Percentiles rank a stretch among this genome's conserved stretches.
Conservation (phyloP, 2,888 invertebrate species). For the Auanema sp. region DNA sequence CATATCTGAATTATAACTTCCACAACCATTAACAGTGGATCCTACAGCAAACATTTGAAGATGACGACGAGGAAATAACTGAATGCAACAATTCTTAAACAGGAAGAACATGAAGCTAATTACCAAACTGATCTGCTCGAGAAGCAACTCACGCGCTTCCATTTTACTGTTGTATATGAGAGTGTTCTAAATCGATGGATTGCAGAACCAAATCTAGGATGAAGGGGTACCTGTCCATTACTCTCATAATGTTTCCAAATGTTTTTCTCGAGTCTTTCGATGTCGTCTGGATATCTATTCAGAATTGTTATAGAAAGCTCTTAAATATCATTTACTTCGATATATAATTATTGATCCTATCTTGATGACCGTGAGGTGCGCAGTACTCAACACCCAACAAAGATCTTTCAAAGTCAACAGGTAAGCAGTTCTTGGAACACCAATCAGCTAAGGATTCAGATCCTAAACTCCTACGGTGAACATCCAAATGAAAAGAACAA, state of each 20-base stretch:
- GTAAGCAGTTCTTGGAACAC: neutral
- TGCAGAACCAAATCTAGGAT: too few species aligned
- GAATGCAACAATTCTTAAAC: neutral
- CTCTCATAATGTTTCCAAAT: slow-evolving; percentile 19
- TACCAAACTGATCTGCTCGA: slow-evolving; percentile 5
- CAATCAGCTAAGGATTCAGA: neutral
- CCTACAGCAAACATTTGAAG: slow-evolving; percentile 38
- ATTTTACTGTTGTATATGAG: slow-evolving; percentile 24
- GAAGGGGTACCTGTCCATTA: slow-evolving; percentile 17
- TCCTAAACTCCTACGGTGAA: too few species aligned
- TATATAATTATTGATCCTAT: neutral
- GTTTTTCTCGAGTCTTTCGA: neutral
- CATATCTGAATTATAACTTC: slow-evolving; percentile 60
- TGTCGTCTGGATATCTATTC: slow-evolving; percentile 8
- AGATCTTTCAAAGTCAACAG: slow-evolving; percentile 11
- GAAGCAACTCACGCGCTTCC: slow-evolving; percentile 22
- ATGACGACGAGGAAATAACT: neutral
- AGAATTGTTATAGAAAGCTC: neutral
- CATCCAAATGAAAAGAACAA: too few species aligned
- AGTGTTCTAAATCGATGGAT: neutral
- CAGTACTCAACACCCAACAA: slow-evolving; percentile 14
- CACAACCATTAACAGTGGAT: slow-evolving; percentile 62
- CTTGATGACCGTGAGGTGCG: neutral
- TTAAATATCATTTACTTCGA: neutral
- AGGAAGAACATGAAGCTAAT: neutral